Base-by-base conservation (phyloP, 1,140 invertebrate species). In the Lasioglossum albipes region DNA sequence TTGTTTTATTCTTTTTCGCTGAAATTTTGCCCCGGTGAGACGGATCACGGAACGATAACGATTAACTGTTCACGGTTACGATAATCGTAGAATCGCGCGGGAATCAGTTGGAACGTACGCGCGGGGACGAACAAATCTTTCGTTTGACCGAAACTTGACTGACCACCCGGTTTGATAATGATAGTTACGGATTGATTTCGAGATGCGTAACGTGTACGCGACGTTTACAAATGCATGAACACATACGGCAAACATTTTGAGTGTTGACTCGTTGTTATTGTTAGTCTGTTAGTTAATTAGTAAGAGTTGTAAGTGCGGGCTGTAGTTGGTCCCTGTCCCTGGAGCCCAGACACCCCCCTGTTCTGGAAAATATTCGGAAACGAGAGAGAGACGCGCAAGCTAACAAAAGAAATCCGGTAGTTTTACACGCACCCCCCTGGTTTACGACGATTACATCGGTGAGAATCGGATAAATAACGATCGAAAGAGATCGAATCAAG, bases 231-330 rank as follows among this genome's bases (percentile, higher is more conserved):
- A 90, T 90, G 90, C 90, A 90, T 90, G 88, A 91, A 89, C 84
- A 89, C 87, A 91, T 89, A 91, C 91, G 88, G 89, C 89, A 91
- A 88, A 92, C 88, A 92, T 92, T 93, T 93, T 92, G 89, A 93
- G 92, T 91, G 92, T 93, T 93, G 90, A 93, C 92, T 93, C 90
- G 92, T 93, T 93, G 92, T 93, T 93, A 93, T 93, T 93, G 93
- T 93, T 93, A 93, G 93, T 90, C 92, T 93, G 93, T 93, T 93
- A 93, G 93, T 93, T 93, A 93, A 93, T 93, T 93, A 92, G 91
- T 93, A 93, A 93, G 91, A 93, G 91, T 93, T 93, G 92, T 93
- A 93, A 93, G 92, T 92, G 91, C 90, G 92, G 92, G 92, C 91
- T 93, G 91, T 93, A 93, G 93, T 93, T 93, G 92, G 92, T 93